Conservation (phyloP, 2,113 vertebrate genomes). For the Columba janthina region DNA sequence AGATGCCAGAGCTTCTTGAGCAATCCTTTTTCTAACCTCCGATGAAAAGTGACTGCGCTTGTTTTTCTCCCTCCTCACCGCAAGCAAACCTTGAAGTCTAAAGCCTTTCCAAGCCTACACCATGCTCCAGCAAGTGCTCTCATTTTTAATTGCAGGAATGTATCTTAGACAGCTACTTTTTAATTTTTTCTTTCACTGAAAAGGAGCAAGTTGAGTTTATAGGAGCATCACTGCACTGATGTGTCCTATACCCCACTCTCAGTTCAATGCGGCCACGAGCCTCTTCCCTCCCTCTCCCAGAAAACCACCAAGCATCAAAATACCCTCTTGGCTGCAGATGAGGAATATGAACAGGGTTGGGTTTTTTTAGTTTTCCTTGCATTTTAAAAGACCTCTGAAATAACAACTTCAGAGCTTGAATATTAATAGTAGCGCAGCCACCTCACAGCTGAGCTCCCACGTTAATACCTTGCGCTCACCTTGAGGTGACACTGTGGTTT, state of each 20-base stretch:
- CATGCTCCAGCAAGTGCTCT: not conserved
- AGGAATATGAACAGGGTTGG: accelerated
- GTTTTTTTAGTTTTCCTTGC: not conserved
- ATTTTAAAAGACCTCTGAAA: not conserved
- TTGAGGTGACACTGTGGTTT: not conserved
- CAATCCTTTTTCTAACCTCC: slow-evolving; percentile 4
- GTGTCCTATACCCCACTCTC: not conserved
- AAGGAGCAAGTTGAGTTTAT: not conserved
- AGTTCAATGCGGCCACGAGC: not conserved
- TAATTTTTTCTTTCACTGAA: not conserved
- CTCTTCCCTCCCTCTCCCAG: not conserved
- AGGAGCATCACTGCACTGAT: not conserved
- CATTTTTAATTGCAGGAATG: not conserved
- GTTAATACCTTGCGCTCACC: not conserved
- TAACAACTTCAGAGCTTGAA: not conserved
- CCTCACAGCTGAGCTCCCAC: not conserved
- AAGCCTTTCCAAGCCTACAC: not conserved
- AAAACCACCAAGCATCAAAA: not conserved
- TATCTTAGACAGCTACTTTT: not conserved
- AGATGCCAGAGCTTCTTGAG: not conserved
- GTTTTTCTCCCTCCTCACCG: not conserved
- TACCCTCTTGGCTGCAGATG: not conserved
- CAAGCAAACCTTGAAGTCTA: not conserved
- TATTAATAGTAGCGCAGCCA: not conserved
- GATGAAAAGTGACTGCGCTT: not conserved